A percentile compares a stretch with the other conserved stretches of the same genome.
Evolutionary conservation across 2,888 invertebrate genomes (phyloP).

Genomic region (Lucinisca nassula): DNA sequence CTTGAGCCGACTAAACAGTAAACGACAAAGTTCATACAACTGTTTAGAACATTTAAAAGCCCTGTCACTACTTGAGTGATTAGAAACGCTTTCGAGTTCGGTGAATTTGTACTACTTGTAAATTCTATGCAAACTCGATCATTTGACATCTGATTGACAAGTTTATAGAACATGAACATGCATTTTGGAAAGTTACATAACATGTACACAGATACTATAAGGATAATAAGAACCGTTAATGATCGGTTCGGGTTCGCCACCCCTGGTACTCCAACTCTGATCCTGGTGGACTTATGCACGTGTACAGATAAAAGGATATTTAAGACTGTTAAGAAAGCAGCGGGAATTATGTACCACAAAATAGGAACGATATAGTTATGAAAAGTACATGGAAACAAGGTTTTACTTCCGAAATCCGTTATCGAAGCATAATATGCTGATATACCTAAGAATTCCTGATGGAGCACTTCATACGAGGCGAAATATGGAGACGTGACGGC

Average conservation of each 20-base stretch:
- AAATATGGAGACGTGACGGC: conserved; percentile 69
- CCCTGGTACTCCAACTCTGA: conserved; percentile 66
- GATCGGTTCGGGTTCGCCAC: conserved; percentile 69
- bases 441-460: conserved; percentile 45
- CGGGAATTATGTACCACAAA: conserved; percentile 75
- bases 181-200: conserved; percentile 74
- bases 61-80: conserved; percentile 63
- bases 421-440: conserved; percentile 51
- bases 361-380: conserved; percentile 73
- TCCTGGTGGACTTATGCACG: conserved; percentile 69
- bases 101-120: conserved; percentile 52
- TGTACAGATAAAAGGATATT: conserved; percentile 69
- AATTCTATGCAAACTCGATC: conserved; percentile 57
- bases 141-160: conserved; percentile 63
- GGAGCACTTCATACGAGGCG: conserved; percentile 57
- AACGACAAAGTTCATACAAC: conserved; percentile 73
- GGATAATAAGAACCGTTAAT: conserved; percentile 71
- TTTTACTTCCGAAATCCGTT: conserved; percentile 56
- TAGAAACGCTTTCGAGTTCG: conserved; percentile 53
- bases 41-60: conserved; percentile 75
- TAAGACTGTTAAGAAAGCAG: conserved; percentile 62
- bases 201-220: conserved; percentile 72
- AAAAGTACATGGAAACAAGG: conserved; percentile 69
- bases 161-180: conserved; percentile 67
- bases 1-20: conserved; percentile 74